phyloP scores from a whole-genome alignment of 2,888 invertebrate species.

The Ecdyonurus torrentis region DNA sequence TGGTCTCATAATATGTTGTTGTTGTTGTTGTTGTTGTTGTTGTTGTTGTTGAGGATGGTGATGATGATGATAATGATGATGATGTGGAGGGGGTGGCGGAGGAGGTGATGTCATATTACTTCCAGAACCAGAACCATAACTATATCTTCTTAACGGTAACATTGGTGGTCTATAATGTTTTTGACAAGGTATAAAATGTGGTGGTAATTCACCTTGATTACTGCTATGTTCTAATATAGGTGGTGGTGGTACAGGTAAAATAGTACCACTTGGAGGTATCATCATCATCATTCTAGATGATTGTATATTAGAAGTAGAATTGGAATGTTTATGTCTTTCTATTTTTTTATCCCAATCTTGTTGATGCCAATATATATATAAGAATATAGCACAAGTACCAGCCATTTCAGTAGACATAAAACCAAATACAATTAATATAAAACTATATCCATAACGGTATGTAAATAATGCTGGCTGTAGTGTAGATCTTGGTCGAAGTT shows the following conservation, averaged over 20 bases:
- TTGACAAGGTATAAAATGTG: neutral
- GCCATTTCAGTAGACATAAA: conserved; percentile 71
- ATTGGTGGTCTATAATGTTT: neutral
- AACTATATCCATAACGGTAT: conserved; percentile 76
- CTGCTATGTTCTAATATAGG: neutral
- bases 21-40: too few relatives aligned
- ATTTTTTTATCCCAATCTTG: conserved; percentile 35
- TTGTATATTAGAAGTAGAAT: neutral
- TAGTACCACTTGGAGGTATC: neutral
- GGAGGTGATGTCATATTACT: conserved; percentile 1
- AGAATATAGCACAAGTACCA: conserved; percentile 71
- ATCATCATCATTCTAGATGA: neutral
- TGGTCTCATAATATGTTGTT: too few relatives aligned
- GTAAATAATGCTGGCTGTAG: conserved; percentile 65
- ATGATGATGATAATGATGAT: neutral
- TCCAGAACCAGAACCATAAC: neutral
- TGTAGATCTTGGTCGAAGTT: conserved; percentile 61
- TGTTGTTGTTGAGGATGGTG: neutral
- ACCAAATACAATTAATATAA: conserved; percentile 68
- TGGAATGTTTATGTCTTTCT: neutral
- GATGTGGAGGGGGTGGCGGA: conserved; percentile 8
- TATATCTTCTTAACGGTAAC: neutral
- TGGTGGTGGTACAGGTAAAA: neutral
- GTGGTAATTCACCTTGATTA: neutral
- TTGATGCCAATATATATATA: conserved; percentile 68